A percentile compares a stretch with the other conserved stretches of the same genome.
phyloP scores from a whole-genome alignment of 2,888 invertebrate genomes.

The Osmoderma eremita region DNA sequence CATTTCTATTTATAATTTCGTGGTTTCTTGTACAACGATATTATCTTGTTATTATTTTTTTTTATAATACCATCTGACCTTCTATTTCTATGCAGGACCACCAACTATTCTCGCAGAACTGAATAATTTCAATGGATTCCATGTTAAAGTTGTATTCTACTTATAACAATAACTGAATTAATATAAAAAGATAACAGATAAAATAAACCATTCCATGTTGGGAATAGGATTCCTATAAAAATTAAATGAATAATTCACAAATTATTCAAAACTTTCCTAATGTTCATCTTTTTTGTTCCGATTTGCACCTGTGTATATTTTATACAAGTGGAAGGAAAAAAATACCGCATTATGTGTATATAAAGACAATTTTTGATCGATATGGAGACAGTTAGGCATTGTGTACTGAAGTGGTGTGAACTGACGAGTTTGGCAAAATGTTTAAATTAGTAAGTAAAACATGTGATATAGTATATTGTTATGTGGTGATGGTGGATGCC shows the following conservation, averaged over 20 bases:
- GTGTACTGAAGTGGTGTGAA: conserved; percentile 17
- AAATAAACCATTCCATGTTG: conserved; percentile 16
- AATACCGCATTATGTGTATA: conserved; percentile 24
- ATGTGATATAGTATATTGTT: background rate
- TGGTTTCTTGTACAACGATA: no score
- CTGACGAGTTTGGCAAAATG: conserved; percentile 7
- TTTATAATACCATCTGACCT: no score
- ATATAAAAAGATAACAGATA: conserved; percentile 12
- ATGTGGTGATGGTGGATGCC: background rate
- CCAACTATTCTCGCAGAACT: no score
- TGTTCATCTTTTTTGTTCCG: conserved; percentile 17
- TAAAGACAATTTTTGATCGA: conserved; percentile 21
- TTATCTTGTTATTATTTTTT: no score
- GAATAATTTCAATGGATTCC: no score
- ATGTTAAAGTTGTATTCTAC: no score
- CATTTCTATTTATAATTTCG: no score
- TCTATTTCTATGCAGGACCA: no score
- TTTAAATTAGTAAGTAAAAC: conserved; percentile 36
- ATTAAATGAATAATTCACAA: conserved; percentile 36
- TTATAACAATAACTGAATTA: no score
- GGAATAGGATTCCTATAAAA: conserved; percentile 15
- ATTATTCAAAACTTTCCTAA: conserved; percentile 35
- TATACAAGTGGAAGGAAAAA: background rate
- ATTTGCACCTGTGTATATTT: conserved; percentile 16
- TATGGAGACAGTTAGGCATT: conserved; percentile 3